Conservation (phyloP, 2,888 invertebrate species). For the Teleiodes luculella region DNA sequence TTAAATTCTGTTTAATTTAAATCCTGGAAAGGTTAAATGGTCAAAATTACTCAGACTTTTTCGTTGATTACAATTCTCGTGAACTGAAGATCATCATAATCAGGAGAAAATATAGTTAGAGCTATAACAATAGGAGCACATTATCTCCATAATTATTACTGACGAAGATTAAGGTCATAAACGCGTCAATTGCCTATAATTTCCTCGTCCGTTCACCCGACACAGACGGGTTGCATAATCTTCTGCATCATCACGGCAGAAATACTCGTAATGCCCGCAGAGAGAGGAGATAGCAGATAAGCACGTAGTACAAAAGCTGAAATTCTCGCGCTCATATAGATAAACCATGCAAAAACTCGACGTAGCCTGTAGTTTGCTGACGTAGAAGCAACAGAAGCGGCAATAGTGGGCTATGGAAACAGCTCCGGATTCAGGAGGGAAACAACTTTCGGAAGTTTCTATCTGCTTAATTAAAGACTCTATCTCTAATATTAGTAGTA, state of each 20-base stretch:
- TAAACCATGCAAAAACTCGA: slow-evolving; percentile 19
- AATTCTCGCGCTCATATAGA: slow-evolving; percentile 9
- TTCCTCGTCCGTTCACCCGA: slow-evolving; percentile 6
- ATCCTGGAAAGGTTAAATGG: background rate
- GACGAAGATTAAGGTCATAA: background rate
- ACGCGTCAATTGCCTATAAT: background rate
- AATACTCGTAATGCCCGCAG: background rate
- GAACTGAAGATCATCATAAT: background rate
- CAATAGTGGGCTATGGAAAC: slow-evolving; percentile 16
- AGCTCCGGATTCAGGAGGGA: background rate
- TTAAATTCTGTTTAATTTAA: background rate
- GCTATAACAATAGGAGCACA: background rate
- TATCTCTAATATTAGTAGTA: too few species aligned
- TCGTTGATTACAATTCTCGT: background rate
- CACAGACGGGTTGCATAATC: background rate
- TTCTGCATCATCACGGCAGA: background rate
- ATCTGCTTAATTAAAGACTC: too few species aligned
- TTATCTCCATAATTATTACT: background rate
- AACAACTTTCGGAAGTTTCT: background rate
- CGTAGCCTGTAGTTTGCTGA: slow-evolving; percentile 3
- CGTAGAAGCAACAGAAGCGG: slow-evolving; percentile 6
- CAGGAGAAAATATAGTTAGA: background rate
- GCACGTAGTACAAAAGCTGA: slow-evolving; percentile 7
- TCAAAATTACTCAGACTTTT: too few species aligned
- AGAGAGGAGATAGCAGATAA: slow-evolving; percentile 12